These are phyloP conservation scores for Cebidichthys violaceus DNA, from an alignment of 2,113 vertebrate species.

Conservation along the genomic window DNA sequence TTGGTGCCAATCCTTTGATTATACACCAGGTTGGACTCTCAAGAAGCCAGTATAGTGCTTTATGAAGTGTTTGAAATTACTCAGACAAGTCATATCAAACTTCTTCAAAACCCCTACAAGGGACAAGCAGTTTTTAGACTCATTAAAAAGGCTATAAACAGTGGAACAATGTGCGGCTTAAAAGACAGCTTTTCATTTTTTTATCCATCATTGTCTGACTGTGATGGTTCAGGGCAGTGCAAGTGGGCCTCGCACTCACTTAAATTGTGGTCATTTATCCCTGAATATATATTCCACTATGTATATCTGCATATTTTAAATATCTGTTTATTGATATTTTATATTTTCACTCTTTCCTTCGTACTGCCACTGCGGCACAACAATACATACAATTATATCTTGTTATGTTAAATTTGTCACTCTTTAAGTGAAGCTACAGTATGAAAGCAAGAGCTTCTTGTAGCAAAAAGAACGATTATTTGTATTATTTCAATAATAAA, in stretches of 20 bases:
- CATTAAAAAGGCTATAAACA: not conserved
- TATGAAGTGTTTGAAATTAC: slow-evolving; percentile 69
- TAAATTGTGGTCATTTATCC: not conserved
- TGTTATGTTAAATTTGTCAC: not conserved
- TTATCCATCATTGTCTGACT: slow-evolving; percentile 38
- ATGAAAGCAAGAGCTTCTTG: too few species aligned
- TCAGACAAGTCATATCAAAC: not conserved
- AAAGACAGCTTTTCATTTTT: slow-evolving; percentile 13
- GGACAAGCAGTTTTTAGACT: not conserved
- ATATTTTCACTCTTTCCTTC: not conserved
- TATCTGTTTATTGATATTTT: not conserved
- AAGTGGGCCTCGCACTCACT: not conserved
- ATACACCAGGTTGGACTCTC: not conserved
- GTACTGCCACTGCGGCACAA: not conserved
- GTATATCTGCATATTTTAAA: not conserved
- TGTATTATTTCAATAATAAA: too few species aligned
- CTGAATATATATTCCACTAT: not conserved
- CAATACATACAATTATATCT: not conserved
- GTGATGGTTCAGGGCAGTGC: not conserved
- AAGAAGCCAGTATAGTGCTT: not conserved
- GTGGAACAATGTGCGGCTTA: slow-evolving; percentile 8
- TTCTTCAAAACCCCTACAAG: not conserved
- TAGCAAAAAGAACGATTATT: too few species aligned
- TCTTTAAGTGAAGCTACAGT: not conserved
- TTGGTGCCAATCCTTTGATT: not conserved